Conservation (phyloP, 2,797 vertebrate genomes). For the Philypnodon macrostomus region DNA sequence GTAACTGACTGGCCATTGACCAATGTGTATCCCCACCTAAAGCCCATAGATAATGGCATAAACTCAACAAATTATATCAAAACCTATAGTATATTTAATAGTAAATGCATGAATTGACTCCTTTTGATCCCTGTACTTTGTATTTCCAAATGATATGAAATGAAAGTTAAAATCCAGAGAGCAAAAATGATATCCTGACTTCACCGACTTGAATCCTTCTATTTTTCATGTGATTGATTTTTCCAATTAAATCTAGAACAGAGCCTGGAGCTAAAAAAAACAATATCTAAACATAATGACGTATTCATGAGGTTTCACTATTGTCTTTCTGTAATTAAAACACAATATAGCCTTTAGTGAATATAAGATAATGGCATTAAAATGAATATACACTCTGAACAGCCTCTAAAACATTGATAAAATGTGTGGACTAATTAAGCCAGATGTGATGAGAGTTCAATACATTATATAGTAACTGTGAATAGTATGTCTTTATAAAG, state of each 20-base stretch:
- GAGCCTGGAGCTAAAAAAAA: conserved; percentile 1
- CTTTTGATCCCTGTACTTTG: no score
- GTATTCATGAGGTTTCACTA: conserved; percentile 2
- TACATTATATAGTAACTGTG: no score
- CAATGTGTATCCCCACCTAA: no score
- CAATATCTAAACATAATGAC: background rate
- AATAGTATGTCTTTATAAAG: no score
- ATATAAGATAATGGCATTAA: conserved; percentile 1
- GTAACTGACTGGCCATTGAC: no score
- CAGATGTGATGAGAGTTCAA: conserved; percentile 1
- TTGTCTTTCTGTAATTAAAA: conserved; percentile 15
- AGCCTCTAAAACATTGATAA: conserved; percentile 18
- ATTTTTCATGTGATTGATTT: background rate
- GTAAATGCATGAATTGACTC: no score
- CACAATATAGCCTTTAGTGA: conserved; percentile 5
- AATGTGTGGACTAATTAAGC: conserved; percentile 7
- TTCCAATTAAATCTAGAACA: background rate
- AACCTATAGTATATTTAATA: no score
- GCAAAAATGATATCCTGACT: no score
- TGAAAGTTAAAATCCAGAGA: no score
- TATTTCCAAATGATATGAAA: no score
- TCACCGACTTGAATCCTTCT: background rate
- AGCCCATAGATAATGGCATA: no score
- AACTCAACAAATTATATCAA: no score
- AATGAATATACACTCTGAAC: conserved; percentile 12